These are phyloP conservation scores for Eriocheir sinensis DNA, from an alignment of 1,140 invertebrate species.

Conservation along the genomic window DNA sequence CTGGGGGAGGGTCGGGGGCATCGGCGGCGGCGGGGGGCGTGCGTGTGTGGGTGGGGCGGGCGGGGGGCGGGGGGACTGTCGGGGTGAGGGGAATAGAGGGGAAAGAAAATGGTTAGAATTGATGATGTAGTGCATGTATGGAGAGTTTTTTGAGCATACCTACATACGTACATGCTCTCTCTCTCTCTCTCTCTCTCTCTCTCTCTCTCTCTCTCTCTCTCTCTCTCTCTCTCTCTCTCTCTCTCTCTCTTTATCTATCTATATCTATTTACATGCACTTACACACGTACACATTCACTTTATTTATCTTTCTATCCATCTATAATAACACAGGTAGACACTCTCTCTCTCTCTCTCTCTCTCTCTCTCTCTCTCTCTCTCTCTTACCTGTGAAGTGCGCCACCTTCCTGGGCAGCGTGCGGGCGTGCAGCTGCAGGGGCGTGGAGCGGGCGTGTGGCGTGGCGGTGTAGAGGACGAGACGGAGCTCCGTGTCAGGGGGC, in stretches of 20 bases:
- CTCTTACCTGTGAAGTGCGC: constrained; percentile 56
- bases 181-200: too few species aligned
- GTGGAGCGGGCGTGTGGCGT: constrained; percentile 69
- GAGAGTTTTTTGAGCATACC: neutral
- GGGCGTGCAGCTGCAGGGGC: constrained; percentile 66
- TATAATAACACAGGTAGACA: too few species aligned
- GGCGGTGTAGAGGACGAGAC: constrained; percentile 71
- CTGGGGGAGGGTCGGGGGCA: neutral
- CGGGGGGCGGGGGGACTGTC: neutral
- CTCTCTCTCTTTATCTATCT: neutral
- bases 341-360: too few species aligned
- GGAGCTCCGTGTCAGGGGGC: constrained; percentile 64
- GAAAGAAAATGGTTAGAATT: neutral
- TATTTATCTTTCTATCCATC: too few species aligned
- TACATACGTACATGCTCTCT: neutral
- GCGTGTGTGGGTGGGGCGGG: neutral
- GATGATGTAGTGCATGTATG: neutral
- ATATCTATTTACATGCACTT: neutral
- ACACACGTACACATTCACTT: too few species aligned
- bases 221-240: neutral
- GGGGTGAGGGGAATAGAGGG: neutral
- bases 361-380: too few species aligned
- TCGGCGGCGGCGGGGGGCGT: neutral
- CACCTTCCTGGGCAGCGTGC: constrained; percentile 49
- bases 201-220: neutral